These are phyloP conservation scores for Montipora capricornis DNA, from an alignment of 64 coral and sea anemone species.

Conservation along the genomic window DNA sequence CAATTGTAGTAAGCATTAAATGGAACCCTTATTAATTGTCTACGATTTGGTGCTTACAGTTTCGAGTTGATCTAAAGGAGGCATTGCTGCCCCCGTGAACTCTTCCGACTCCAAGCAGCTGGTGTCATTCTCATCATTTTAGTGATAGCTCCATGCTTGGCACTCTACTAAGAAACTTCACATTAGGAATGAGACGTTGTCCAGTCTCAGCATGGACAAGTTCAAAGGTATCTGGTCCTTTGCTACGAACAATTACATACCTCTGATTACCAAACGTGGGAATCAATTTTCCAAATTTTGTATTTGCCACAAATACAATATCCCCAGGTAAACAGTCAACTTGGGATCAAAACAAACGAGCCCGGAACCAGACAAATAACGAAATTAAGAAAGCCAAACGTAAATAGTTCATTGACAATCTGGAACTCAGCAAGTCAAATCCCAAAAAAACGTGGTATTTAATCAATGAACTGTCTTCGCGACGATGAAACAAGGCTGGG, in stretches of 20 bases:
- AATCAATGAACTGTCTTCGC: too few species aligned
- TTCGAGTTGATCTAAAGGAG: conserved; percentile 9
- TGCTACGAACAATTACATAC: conserved; percentile 37
- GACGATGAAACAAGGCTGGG: too few species aligned
- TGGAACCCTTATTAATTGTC: too few species aligned
- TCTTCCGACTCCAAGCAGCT: background rate
- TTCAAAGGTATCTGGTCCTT: conserved; percentile 61
- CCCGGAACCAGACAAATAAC: too few species aligned
- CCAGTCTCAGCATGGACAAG: conserved; percentile 48
- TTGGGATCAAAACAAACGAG: too few species aligned
- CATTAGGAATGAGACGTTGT: conserved; percentile 49
- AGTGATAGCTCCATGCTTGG: background rate
- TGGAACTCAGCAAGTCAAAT: too few species aligned
- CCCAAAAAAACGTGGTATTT: too few species aligned
- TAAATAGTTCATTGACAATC: too few species aligned
- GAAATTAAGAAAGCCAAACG: too few species aligned
- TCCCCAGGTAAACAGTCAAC: background rate
- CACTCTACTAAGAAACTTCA: conserved; percentile 48
- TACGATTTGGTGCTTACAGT: too few species aligned
- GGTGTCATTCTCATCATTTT: background rate
- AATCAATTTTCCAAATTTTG: conserved; percentile 34
- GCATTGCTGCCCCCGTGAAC: background rate
- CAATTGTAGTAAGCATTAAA: too few species aligned
- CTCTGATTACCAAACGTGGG: conserved; percentile 30
- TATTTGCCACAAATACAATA: conserved; percentile 62